Percentiles rank a stretch among this genome's conserved stretches.
phyloP scores from a whole-genome alignment of 1,140 invertebrate genomes.

The Laupala kohalensis region DNA sequence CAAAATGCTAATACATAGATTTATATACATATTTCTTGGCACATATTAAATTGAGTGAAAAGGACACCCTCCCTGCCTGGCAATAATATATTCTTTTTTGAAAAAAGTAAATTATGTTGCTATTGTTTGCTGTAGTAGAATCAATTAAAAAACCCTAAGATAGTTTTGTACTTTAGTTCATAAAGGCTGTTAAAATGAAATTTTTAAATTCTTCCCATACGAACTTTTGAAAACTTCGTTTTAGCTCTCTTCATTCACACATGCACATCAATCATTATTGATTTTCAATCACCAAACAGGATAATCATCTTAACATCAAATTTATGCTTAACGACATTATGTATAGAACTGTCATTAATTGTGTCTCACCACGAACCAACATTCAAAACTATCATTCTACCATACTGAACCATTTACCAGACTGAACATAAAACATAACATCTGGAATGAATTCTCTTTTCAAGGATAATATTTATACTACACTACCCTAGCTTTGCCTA shows the following conservation, averaged over 20 bases:
- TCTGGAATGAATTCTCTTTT: conserved; percentile 3
- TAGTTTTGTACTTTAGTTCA: conserved; percentile 8
- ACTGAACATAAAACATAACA: conserved; percentile 12
- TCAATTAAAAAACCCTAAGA: conserved; percentile 4
- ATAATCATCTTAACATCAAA: neutral
- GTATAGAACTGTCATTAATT: neutral
- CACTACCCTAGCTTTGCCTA: neutral
- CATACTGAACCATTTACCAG: conserved; percentile 5
- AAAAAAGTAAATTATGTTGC: neutral
- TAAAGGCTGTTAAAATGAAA: conserved; percentile 1
- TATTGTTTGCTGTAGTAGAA: neutral
- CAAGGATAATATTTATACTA: neutral
- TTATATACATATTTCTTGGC: neutral
- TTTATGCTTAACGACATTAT: neutral
- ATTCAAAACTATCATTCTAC: conserved; percentile 5
- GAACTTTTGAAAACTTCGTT: neutral
- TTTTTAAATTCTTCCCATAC: neutral
- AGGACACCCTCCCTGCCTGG: neutral
- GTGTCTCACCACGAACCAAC: neutral
- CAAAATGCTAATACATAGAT: neutral
- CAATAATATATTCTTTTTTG: neutral
- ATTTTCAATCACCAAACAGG: neutral
- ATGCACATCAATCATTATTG: neutral
- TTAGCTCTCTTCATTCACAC: too few relatives aligned
- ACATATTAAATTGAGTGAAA: neutral